Evolutionary conservation across 2,888 invertebrate genomes (phyloP).

Genomic region (Caenorhabditis zanzibari): DNA sequence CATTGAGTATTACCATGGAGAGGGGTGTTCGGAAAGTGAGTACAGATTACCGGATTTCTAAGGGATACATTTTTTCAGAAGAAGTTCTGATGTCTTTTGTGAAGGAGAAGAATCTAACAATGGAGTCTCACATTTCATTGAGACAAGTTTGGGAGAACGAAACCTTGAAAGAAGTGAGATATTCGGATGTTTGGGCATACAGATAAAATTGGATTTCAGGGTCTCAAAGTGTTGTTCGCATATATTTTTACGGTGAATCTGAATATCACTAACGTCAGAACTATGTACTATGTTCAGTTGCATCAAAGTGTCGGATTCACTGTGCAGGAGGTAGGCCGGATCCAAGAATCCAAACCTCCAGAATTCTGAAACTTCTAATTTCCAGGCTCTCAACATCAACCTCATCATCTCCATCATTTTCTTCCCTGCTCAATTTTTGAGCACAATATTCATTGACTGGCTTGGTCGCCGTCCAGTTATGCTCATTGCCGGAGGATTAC

Average conservation of each 20-base stretch:
- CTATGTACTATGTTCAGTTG: neutral
- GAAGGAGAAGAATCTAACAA: conserved; percentile 31
- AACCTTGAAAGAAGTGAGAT: conserved; percentile 30
- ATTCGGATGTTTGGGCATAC: too few species aligned
- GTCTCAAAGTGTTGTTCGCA: conserved; percentile 9
- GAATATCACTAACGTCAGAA: neutral
- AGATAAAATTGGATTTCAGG: too few species aligned
- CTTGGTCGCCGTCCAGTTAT: conserved; percentile 61
- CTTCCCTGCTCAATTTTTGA: conserved; percentile 53
- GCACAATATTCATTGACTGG: conserved; percentile 58
- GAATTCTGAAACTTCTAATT: neutral
- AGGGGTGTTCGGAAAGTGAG: conserved; percentile 36
- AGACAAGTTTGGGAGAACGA: conserved; percentile 33
- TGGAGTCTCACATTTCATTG: conserved; percentile 11
- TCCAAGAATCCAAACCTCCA: neutral
- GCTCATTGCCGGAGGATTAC: conserved; percentile 28
- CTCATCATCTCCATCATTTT: conserved; percentile 47
- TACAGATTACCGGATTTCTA: neutral
- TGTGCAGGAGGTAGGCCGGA: conserved; percentile 2
- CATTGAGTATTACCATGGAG: conserved; percentile 30
- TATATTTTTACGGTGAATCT: neutral
- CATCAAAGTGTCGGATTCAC: conserved; percentile 13
- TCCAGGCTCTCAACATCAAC: conserved; percentile 56
- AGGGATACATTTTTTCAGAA: neutral
- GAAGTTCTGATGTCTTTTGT: neutral